phyloP scores from a whole-genome alignment of 2,888 invertebrate species.

The Rhodophaea formosa region DNA sequence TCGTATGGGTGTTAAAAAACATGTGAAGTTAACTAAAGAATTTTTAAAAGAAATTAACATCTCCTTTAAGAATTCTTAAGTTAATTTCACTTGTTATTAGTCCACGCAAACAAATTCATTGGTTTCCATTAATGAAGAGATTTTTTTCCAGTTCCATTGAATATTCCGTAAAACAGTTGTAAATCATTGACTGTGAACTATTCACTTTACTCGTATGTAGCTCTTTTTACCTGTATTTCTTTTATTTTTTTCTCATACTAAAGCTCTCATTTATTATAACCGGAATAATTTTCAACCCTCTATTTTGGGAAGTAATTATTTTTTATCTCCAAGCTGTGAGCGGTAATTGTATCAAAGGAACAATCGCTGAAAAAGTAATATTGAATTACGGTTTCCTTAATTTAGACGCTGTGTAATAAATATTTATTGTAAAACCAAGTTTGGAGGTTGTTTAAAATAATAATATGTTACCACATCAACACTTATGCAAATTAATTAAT shows the following conservation, averaged over 20 bases:
- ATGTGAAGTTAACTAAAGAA: no score
- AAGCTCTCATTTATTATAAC: conserved; percentile 50
- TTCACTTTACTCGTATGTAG: conserved; percentile 44
- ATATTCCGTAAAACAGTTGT: conserved; percentile 52
- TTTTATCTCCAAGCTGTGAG: conserved; percentile 33
- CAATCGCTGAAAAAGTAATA: neutral
- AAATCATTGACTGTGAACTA: conserved; percentile 51
- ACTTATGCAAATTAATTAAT: no score
- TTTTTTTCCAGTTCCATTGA: no score
- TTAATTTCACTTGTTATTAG: no score
- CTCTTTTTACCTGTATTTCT: conserved; percentile 51
- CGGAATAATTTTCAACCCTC: conserved; percentile 34
- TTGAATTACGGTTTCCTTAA: neutral
- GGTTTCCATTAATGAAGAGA: no score
- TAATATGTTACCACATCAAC: no score
- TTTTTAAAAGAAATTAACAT: no score
- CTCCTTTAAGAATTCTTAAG: no score
- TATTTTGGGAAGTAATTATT: conserved; percentile 42
- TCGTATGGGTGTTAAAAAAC: no score
- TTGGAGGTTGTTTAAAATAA: neutral
- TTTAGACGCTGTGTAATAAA: neutral
- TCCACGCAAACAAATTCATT: no score
- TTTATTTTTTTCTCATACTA: conserved; percentile 50
- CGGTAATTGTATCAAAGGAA: neutral
- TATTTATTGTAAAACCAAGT: neutral